Conservation (phyloP, 2,888 invertebrate genomes). For the Sphaerophoria taeniata region DNA sequence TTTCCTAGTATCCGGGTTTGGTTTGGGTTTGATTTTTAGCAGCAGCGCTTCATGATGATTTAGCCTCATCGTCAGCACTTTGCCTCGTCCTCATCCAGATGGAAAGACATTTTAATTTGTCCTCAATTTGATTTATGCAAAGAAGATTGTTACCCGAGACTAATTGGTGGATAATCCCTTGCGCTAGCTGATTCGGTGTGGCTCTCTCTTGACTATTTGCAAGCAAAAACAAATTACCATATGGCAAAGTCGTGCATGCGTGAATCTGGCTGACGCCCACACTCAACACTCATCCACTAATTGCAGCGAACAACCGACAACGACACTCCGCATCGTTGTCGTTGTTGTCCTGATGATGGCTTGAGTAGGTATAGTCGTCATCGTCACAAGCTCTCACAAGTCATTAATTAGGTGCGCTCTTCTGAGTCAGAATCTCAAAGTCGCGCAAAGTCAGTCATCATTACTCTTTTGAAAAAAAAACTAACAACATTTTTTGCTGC, state of each 20-base stretch:
- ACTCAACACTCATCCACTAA: conserved; percentile 69
- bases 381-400: conserved; percentile 39
- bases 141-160: conserved; percentile 69
- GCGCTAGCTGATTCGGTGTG: conserved; percentile 34
- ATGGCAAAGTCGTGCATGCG: conserved; percentile 73
- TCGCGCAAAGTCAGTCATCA: conserved; percentile 44
- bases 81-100: conserved; percentile 31
- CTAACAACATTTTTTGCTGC: background rate
- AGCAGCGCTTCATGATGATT: conserved; percentile 4
- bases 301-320: conserved; percentile 67
- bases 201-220: conserved; percentile 52
- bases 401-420: conserved; percentile 69
- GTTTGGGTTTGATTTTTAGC: conserved; percentile 47
- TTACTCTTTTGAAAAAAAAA: conserved; percentile 22
- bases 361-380: conserved; percentile 55
- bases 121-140: conserved; percentile 76
- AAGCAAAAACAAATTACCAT: conserved; percentile 68
- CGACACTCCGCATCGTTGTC: background rate
- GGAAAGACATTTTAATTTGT: conserved; percentile 76
- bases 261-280: conserved; percentile 73
- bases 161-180: conserved; percentile 73
- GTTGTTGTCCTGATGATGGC: conserved; percentile 31
- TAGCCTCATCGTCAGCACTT: conserved; percentile 9
- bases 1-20: conserved; percentile 72
- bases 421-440: conserved; percentile 23